phyloP scores from a whole-genome alignment of 2,797 vertebrate genomes.

The Glossophaga mutica region DNA sequence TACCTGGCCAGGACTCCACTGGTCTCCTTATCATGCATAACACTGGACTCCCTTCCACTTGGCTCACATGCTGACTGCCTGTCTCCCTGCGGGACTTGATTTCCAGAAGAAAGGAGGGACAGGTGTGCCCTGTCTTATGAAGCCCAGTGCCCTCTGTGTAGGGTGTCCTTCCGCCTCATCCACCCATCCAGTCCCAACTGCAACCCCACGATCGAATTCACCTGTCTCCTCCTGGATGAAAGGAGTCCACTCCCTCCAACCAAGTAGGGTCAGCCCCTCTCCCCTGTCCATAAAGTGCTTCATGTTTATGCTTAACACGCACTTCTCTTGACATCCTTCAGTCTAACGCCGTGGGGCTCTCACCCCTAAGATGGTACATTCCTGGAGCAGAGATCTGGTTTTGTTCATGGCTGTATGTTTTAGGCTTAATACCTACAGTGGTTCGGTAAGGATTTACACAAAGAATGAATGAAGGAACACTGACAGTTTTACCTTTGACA shows the following conservation, averaged over 20 bases:
- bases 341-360: background rate
- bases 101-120: background rate
- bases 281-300: background rate
- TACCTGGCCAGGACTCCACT: too few relatives aligned
- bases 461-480: background rate
- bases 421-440: background rate
- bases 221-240: background rate
- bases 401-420: background rate
- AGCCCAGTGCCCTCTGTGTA: background rate
- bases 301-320: too few relatives aligned
- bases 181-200: background rate
- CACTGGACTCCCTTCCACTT: background rate
- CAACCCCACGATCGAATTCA: background rate
- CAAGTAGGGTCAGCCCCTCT: background rate
- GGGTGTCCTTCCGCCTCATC: background rate
- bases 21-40: background rate
- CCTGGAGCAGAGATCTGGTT: background rate
- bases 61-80: background rate
- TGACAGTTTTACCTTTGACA: background rate
- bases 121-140: too few relatives aligned
- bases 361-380: background rate
- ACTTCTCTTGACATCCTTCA: background rate
- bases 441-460: background rate
- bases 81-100: background rate
- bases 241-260: background rate